A percentile compares a stretch with the other conserved stretches of the same genome.
Evolutionary conservation across 1,140 invertebrate species (phyloP).

Genomic region (Pseudomyrmex pallidus): DNA sequence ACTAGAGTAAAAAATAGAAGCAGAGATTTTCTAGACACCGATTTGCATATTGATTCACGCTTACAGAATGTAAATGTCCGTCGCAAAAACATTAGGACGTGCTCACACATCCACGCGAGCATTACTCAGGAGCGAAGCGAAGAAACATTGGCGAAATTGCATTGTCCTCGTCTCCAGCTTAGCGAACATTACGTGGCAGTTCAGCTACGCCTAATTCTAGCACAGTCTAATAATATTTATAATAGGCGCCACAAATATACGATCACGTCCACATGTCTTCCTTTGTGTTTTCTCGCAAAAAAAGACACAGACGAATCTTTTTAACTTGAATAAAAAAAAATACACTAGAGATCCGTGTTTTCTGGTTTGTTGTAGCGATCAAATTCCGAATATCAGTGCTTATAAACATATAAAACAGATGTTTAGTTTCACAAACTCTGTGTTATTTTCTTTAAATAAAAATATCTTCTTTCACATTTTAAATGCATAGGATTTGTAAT

Average conservation of each 20-base stretch:
- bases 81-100: slow-evolving; percentile 49
- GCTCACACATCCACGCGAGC: slow-evolving; percentile 34
- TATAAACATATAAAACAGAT: background rate
- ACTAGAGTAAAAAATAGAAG: slow-evolving; percentile 72
- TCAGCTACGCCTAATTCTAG: slow-evolving; percentile 44
- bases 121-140: slow-evolving; percentile 52
- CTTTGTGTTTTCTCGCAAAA: slow-evolving; percentile 3
- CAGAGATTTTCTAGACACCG: slow-evolving; percentile 70
- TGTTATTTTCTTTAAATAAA: background rate
- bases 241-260: slow-evolving; percentile 25
- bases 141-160: slow-evolving; percentile 46
- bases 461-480: background rate
- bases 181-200: slow-evolving; percentile 35
- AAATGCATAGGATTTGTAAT: background rate
- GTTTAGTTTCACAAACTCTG: too few relatives aligned
- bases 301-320: slow-evolving; percentile 24
- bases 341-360: background rate
- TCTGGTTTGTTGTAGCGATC: too few relatives aligned
- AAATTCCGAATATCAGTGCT: too few relatives aligned
- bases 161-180: slow-evolving; percentile 12
- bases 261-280: slow-evolving; percentile 22
- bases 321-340: too few relatives aligned
- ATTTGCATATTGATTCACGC: slow-evolving; percentile 62
- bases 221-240: slow-evolving; percentile 19
- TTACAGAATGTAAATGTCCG: slow-evolving; percentile 63